A percentile compares a stretch with the other conserved stretches of the same genome.
These are phyloP conservation scores for Bos indicus DNA, from an alignment of 2,113 vertebrate genomes.

Conservation along the genomic window DNA sequence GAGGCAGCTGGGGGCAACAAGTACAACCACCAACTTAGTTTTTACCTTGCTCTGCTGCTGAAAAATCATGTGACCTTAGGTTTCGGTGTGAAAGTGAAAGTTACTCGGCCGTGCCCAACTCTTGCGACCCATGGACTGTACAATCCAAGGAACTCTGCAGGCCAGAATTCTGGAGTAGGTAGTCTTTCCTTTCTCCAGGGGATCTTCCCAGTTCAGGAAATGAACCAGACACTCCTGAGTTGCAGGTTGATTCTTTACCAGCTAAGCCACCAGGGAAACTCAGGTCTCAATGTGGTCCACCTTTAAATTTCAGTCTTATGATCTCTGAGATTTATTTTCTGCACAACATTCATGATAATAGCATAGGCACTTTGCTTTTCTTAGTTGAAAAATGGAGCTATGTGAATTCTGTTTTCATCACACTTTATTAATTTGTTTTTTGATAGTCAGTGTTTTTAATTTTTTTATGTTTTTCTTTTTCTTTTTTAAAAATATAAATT, in stretches of 20 bases:
- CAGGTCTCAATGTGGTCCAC: background rate
- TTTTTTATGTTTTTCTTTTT: too few species aligned
- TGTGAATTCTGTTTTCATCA: background rate
- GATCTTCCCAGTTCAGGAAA: background rate
- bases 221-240: background rate
- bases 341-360: background rate
- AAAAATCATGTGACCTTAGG: background rate
- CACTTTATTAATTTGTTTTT: background rate
- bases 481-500: too few species aligned
- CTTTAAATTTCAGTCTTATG: background rate
- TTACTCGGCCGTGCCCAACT: background rate
- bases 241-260: background rate
- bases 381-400: background rate
- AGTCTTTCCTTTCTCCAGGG: background rate
- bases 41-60: background rate
- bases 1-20: background rate
- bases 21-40: background rate
- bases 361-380: background rate
- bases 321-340: background rate
- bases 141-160: background rate
- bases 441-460: background rate
- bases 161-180: background rate
- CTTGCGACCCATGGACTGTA: rapidly evolving
- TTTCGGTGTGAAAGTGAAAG: background rate
- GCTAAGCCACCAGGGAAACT: background rate